Conservation (phyloP, 2,797 vertebrate species). For the Sardinella longiceps region DNA sequence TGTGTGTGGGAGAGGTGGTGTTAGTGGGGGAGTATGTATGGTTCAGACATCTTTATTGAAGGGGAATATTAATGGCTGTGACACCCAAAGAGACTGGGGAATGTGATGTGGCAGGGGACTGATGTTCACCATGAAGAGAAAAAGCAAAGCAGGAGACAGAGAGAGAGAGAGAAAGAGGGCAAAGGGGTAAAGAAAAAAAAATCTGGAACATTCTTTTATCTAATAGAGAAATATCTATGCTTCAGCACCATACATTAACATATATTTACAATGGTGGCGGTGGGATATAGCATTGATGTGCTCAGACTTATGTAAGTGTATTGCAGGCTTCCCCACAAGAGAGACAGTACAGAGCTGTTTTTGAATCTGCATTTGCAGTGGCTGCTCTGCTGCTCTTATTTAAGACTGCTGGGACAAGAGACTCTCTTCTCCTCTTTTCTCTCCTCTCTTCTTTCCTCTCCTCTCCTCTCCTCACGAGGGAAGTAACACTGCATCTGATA, state of each 20-base stretch:
- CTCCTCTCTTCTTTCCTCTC: not conserved
- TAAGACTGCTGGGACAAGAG: not conserved
- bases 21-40: not conserved
- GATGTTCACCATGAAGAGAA: not conserved
- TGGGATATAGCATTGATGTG: not conserved
- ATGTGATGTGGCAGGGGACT: slow-evolving; percentile 8
- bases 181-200: not conserved
- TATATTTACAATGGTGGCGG: not conserved
- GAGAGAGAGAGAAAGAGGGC: not conserved
- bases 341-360: not conserved
- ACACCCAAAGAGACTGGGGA: slow-evolving; percentile 1
- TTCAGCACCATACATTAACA: not conserved
- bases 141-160: not conserved
- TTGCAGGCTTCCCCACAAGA: not conserved
- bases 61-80: slow-evolving; percentile 15
- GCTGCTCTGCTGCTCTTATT: not conserved
- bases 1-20: not conserved
- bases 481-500: slow-evolving; percentile 11
- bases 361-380: not conserved
- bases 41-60: slow-evolving; percentile 23
- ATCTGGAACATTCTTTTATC: not conserved
- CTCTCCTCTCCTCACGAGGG: not conserved
- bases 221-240: not conserved
- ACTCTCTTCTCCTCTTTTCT: not conserved
- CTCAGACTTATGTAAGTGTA: not conserved